Conservation (phyloP, 1,140 invertebrate species). For the Listronotus oregonensis region DNA sequence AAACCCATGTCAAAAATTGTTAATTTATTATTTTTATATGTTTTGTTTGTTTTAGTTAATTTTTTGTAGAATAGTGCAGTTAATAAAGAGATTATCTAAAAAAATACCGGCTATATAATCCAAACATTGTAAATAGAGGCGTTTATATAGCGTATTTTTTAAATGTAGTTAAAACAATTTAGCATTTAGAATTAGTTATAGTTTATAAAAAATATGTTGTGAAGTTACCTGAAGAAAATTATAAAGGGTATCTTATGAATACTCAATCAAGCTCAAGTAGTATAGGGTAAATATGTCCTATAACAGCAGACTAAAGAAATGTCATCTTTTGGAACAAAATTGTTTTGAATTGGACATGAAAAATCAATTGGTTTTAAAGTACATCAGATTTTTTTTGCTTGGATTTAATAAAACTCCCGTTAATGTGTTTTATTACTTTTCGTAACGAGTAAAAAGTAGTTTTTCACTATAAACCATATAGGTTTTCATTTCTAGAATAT, state of each 20-base stretch:
- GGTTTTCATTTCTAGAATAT: too few relatives aligned
- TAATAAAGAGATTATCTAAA: constrained; percentile 29
- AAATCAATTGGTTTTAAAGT: too few relatives aligned
- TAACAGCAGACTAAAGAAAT: too few relatives aligned
- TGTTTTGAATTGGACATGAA: too few relatives aligned
- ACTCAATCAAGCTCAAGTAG: constrained; percentile 32
- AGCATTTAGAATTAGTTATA: background rate
- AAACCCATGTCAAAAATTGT: background rate
- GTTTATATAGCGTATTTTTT: constrained; percentile 26
- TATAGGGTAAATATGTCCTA: background rate
- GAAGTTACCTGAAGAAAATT: constrained; percentile 35
- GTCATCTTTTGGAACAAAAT: too few relatives aligned
- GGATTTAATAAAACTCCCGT: too few relatives aligned
- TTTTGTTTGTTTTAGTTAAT: constrained; percentile 2
- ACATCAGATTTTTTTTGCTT: too few relatives aligned
- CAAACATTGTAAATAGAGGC: constrained; percentile 27
- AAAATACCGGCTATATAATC: constrained; percentile 23
- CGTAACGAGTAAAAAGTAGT: too few relatives aligned
- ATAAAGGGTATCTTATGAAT: constrained; percentile 29
- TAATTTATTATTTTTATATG: background rate
- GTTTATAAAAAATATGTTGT: constrained; percentile 22
- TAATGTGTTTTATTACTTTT: too few relatives aligned
- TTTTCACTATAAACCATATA: too few relatives aligned
- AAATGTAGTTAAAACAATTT: constrained; percentile 10
- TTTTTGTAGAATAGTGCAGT: constrained; percentile 9